These are phyloP conservation scores for Galeruca laticollis DNA, from an alignment of 2,888 invertebrate genomes.

Conservation along the genomic window DNA sequence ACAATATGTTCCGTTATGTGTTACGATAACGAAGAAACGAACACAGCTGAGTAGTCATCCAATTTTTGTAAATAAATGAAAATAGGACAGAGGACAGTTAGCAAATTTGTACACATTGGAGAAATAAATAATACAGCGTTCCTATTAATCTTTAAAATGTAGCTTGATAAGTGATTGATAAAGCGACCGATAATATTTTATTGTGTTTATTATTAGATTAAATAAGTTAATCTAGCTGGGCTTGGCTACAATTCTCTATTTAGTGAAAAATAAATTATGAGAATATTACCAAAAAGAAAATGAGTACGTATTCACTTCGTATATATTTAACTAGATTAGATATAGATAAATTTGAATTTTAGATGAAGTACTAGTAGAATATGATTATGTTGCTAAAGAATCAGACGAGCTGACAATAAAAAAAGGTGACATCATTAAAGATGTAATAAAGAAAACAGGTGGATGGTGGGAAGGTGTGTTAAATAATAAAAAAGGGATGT, in stretches of 20 bases:
- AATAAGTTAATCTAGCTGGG: conserved; percentile 22
- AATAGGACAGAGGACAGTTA: conserved; percentile 8
- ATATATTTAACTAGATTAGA: neutral
- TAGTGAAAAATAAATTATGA: conserved; percentile 37
- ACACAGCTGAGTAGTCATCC: conserved; percentile 5
- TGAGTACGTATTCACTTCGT: conserved; percentile 42
- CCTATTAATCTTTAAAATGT: conserved; percentile 11
- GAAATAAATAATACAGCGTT: conserved; percentile 3
- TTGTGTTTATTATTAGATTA: conserved; percentile 16
- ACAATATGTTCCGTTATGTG: neutral
- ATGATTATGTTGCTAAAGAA: conserved; percentile 88
- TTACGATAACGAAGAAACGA: neutral
- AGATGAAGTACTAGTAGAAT: conserved; percentile 89
- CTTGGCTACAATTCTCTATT: conserved; percentile 35
- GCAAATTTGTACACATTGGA: conserved; percentile 6
- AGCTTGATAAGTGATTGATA: conserved; percentile 11
- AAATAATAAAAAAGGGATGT: conserved; percentile 85
- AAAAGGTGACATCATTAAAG: conserved; percentile 86
- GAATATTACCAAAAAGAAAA: conserved; percentile 40
- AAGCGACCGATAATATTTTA: conserved; percentile 5
- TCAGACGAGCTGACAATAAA: conserved; percentile 85
- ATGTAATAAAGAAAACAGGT: conserved; percentile 81
- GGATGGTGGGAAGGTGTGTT: conserved; percentile 96
- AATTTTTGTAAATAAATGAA: conserved; percentile 14
- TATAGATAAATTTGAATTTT: conserved; percentile 51